Evolutionary conservation across 2,113 vertebrate genomes (phyloP).

Genomic region (Chloropsis hardwickii): DNA sequence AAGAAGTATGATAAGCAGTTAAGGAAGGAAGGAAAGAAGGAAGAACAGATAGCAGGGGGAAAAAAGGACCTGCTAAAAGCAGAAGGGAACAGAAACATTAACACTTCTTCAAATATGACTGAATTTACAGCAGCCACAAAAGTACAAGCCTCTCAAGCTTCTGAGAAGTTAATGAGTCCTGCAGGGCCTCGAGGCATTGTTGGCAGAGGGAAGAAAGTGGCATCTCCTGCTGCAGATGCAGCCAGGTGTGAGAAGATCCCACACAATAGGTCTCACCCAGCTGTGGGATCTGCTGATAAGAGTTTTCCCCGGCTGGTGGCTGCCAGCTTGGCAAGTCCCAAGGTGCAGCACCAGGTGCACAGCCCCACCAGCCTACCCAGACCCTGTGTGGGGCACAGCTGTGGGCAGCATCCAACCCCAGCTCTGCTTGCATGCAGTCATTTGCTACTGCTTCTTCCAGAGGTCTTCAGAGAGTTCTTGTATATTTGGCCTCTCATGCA

Average conservation of each 20-base stretch:
- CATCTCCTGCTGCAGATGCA: neutral
- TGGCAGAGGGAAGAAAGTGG: neutral
- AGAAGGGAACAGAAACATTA: neutral
- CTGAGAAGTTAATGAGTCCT: neutral
- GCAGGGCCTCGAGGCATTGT: neutral
- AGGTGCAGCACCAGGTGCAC: neutral
- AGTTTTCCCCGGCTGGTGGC: neutral
- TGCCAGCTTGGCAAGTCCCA: neutral
- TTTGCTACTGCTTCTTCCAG: neutral
- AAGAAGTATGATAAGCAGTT: neutral
- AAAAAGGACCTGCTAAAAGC: neutral
- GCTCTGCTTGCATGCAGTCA: rapidly evolving
- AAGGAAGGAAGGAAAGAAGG: neutral
- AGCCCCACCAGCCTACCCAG: neutral
- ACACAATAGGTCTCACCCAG: neutral
- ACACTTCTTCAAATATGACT: neutral
- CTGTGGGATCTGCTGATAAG: neutral
- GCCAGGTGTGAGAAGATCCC: neutral
- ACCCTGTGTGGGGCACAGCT: neutral
- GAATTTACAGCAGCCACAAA: neutral
- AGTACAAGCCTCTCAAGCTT: neutral
- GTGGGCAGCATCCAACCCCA: neutral
- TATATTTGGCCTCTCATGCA: neutral
- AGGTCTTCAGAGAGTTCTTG: neutral
- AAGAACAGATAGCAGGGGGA: neutral